Percentiles rank a stretch among this genome's conserved stretches.
These are phyloP conservation scores for Tipula lateralis DNA, from an alignment of 2,888 invertebrate species.

Conservation along the genomic window DNA sequence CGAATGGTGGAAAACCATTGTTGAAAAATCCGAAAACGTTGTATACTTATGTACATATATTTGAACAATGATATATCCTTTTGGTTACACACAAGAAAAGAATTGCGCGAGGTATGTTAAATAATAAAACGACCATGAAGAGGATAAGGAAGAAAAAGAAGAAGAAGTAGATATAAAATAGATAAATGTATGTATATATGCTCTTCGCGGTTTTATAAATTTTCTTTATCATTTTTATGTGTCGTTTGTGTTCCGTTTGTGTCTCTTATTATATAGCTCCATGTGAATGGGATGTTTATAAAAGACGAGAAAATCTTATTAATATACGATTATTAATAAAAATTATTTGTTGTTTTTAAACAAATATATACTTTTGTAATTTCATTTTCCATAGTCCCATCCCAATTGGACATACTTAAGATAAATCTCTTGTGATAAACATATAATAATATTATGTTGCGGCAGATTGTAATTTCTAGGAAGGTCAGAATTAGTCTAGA, in stretches of 20 bases:
- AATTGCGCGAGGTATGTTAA: background rate
- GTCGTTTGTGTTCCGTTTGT: conserved; percentile 12
- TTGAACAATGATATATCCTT: conserved; percentile 28
- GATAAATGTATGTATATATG: background rate
- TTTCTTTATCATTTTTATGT: conserved; percentile 11
- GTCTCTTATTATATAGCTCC: background rate
- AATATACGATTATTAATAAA: conserved; percentile 15
- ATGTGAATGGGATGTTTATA: background rate
- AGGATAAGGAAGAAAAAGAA: background rate
- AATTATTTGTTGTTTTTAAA: background rate
- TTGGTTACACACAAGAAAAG: background rate
- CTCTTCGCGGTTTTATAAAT: background rate
- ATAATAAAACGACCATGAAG: background rate
- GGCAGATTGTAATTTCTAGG: background rate
- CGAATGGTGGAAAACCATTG: conserved; percentile 24
- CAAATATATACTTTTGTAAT: background rate
- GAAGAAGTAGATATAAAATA: background rate
- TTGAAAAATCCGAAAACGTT: background rate
- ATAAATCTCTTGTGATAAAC: background rate
- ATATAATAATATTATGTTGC: background rate
- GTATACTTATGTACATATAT: background rate
- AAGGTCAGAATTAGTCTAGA: background rate
- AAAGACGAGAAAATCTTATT: background rate
- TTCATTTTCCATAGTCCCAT: background rate
- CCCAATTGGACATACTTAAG: conserved; percentile 1